Evolutionary conservation across 2,797 vertebrate genomes (phyloP), one percentile per base, ranked within the genome.

Genomic region (Sarcophilus harrisii): DNA sequence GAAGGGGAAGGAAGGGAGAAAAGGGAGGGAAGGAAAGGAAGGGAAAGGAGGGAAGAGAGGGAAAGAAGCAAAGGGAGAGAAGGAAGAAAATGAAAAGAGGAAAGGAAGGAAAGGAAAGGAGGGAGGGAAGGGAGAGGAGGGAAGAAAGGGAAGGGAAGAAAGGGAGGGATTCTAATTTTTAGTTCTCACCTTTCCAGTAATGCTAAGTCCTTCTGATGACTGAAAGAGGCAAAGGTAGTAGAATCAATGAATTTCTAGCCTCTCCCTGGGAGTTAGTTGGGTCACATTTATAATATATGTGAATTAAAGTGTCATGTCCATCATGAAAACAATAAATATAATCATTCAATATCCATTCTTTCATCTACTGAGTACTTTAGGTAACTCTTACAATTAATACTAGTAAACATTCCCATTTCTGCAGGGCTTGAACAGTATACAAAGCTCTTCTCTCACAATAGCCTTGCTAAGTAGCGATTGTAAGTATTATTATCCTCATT

Each of bases 41-140:
- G 45, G 38, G 4, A 0, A 45, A 0, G 24, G 11, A 0, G 0
- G 1, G 12, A 0, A 0, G 1, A 0, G 0, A 52, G 0, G 0
- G 91, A 49, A 0, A 18, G 90, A 3, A 0, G 91, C 0, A 92
- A 90, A 49, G 4, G 89, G 0, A 0, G 81, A 2, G n/a, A 1
- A 60, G 1, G 49, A 0, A 0, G 9, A 18, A 1, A 24, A 14
- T 1, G 5, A 3, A 32, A 10, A 90, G 14, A 5, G 2, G 13
- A 1, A 21, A 8, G 45, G 66, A 27, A n/a, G 58, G 30, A 21
- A 10, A 6, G 5, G 38, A 5, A 58, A 54, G 9, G 27, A n/a
- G 5, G 73, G 45, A 45, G 3, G 6, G 27, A 58, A 29, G 14
- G 21, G 18, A 1, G 27, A 3, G 27, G 4, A 14, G 18, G 59